Percentiles rank a stretch among this genome's conserved stretches.
Conservation (phyloP, 2,888 invertebrate species). For the Harpagoxenus sublaevis region DNA sequence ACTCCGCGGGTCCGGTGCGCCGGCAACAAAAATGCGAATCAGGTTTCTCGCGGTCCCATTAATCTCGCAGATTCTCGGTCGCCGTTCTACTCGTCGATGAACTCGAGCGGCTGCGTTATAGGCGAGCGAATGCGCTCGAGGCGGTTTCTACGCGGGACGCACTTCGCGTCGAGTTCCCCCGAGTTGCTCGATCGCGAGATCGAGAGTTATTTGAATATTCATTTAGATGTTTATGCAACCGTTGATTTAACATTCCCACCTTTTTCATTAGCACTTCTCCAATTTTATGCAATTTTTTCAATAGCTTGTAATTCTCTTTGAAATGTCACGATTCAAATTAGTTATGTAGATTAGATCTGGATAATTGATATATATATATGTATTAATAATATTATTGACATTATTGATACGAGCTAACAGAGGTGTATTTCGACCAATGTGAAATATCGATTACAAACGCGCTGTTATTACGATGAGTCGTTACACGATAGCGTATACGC, state of each 20-base stretch:
- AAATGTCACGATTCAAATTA: constrained; percentile 5
- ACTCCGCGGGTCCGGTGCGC: not conserved
- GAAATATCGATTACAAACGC: constrained; percentile 73
- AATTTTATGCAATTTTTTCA: not conserved
- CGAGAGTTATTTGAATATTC: constrained; percentile 41
- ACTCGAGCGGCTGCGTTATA: constrained; percentile 41
- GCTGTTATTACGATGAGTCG: constrained; percentile 67
- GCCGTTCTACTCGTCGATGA: constrained; percentile 53
- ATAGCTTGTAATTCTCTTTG: not conserved
- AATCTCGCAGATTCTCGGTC: constrained; percentile 70
- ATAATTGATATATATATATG: too few species aligned
- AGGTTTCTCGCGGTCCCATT: constrained; percentile 73
- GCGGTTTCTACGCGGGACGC: constrained; percentile 34
- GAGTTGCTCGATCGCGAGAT: constrained; percentile 17
- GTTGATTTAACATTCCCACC: not conserved
- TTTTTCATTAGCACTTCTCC: not conserved
- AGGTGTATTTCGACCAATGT: constrained; percentile 34
- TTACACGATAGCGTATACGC: constrained; percentile 51
- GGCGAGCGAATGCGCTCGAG: constrained; percentile 18
- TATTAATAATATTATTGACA: not conserved
- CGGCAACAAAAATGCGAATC: constrained; percentile 74
- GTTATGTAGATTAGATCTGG: not conserved
- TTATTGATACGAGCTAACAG: constrained; percentile 7
- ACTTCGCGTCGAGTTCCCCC: not conserved
- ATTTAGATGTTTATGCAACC: not conserved